These are phyloP conservation scores for Pangasius sanitwongsei DNA, from an alignment of 2,797 vertebrate genomes.

Conservation along the genomic window DNA sequence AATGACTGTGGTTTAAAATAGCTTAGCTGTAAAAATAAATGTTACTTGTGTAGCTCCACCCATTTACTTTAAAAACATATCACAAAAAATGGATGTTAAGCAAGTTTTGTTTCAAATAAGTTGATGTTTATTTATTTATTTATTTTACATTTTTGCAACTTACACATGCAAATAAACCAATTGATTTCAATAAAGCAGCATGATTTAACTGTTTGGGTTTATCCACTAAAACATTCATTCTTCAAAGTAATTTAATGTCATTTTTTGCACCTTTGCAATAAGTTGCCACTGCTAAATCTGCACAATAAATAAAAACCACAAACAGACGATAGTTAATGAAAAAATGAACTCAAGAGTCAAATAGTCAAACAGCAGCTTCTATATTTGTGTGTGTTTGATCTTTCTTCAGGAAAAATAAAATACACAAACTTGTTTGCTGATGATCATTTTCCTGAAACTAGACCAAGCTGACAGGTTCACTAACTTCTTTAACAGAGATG, in stretches of 20 bases:
- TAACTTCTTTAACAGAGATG: constrained; percentile 62
- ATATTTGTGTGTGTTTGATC: not conserved
- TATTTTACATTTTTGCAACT: not conserved
- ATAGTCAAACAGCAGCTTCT: too few relatives aligned
- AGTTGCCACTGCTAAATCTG: too few relatives aligned
- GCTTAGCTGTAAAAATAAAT: not conserved
- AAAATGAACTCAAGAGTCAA: too few relatives aligned
- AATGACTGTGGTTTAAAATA: not conserved
- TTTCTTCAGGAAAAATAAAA: not conserved
- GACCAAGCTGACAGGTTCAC: constrained; percentile 31
- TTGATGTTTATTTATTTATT: not conserved
- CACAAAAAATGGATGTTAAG: not conserved
- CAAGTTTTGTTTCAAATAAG: not conserved
- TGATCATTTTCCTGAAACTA: not conserved
- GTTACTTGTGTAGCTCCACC: not conserved
- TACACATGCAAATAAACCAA: not conserved
- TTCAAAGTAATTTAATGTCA: too few relatives aligned
- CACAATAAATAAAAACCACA: too few relatives aligned
- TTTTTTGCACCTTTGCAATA: too few relatives aligned
- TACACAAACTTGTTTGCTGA: not conserved
- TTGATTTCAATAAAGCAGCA: not conserved
- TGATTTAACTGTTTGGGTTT: not conserved
- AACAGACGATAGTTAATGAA: too few relatives aligned
- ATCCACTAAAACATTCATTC: too few relatives aligned
- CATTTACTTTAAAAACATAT: not conserved